phyloP scores from a whole-genome alignment of 37 sponge, comb jelly and placozoan species.

The Aplysina aerophoba region DNA sequence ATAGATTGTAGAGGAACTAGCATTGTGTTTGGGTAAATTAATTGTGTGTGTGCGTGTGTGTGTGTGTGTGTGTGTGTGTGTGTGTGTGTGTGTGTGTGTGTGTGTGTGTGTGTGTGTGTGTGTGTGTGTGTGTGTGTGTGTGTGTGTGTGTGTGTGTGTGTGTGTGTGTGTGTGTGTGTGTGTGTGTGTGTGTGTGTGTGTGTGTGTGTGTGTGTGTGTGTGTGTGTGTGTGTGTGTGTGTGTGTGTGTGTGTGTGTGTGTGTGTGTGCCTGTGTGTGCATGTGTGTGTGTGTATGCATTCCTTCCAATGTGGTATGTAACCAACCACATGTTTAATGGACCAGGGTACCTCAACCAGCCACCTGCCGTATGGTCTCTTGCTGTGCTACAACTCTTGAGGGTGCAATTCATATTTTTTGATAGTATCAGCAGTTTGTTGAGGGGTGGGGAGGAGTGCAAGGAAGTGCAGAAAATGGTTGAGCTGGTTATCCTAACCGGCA shows the following conservation, averaged over 20 bases:
- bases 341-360: too few relatives aligned
- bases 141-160: constrained; percentile 8
- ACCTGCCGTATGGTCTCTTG: too few relatives aligned
- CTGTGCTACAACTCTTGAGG: too few relatives aligned
- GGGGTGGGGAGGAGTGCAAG: too few relatives aligned
- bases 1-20: too few relatives aligned
- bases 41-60: neutral
- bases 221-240: constrained; percentile 13
- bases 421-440: too few relatives aligned
- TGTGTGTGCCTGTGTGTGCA: constrained; percentile 16
- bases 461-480: too few relatives aligned
- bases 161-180: constrained; percentile 30
- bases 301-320: too few relatives aligned
- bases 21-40: neutral
- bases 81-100: constrained; percentile 48
- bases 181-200: constrained; percentile 24
- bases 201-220: constrained; percentile 7
- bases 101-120: constrained; percentile 24
- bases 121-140: constrained; percentile 6
- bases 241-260: constrained; percentile 30
- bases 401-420: too few relatives aligned
- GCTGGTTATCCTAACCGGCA: too few relatives aligned
- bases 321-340: too few relatives aligned
- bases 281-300: too few relatives aligned
- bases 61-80: constrained; percentile 37